phyloP scores from a whole-genome alignment of 2,888 invertebrate species.

The Dioctria rufipes region DNA sequence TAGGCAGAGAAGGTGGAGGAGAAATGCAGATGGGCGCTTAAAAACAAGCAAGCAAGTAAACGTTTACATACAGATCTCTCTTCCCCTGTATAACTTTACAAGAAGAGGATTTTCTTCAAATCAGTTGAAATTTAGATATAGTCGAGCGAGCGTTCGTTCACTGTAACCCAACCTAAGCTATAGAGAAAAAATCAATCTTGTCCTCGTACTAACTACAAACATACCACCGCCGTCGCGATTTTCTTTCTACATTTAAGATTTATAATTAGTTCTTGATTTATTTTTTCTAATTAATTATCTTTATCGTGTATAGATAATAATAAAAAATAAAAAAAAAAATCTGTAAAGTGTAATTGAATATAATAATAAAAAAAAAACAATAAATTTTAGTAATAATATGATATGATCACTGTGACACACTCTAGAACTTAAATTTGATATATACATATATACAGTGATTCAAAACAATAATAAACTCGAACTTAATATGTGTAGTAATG shows the following conservation, averaged over 20 bases:
- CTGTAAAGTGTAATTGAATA: background rate
- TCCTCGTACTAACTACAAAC: no score
- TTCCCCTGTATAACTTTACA: conserved; percentile 22
- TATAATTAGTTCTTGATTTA: no score
- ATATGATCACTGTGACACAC: no score
- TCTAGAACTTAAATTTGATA: background rate
- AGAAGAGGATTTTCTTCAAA: conserved; percentile 35
- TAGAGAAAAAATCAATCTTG: no score
- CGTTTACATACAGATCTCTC: conserved; percentile 38
- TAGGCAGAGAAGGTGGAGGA: background rate
- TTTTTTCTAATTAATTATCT: no score
- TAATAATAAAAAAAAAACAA: background rate
- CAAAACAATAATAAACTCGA: background rate
- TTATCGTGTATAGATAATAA: background rate
- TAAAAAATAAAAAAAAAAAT: conserved; percentile 17
- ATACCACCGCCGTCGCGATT: background rate
- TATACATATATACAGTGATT: background rate
- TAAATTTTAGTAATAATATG: no score
- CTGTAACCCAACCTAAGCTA: no score
- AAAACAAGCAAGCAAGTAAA: conserved; percentile 50
- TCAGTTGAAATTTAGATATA: conserved; percentile 50
- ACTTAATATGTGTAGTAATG: conserved; percentile 48
- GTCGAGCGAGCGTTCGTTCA: background rate
- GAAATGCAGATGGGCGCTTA: conserved; percentile 51
- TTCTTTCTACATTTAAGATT: background rate